These are phyloP conservation scores for Anguilla megastoma DNA, from an alignment of 2,797 vertebrate genomes.

Conservation along the genomic window DNA sequence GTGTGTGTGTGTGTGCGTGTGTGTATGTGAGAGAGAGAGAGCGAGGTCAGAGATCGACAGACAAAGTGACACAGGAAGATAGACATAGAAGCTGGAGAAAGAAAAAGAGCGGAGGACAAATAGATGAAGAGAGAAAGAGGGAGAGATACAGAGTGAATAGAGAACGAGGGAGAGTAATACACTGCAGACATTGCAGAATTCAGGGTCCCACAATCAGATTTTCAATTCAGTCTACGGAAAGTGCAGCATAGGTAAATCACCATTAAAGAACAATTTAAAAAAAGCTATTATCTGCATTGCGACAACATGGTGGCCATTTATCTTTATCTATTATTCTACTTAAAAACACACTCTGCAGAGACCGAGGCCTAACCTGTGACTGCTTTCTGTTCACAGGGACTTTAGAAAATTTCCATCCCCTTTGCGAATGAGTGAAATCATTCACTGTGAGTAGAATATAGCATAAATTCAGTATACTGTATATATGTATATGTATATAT, in stretches of 20 bases:
- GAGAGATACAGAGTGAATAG: neutral
- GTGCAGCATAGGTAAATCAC: neutral
- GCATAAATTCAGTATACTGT: neutral
- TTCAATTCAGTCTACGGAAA: neutral
- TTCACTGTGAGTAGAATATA: neutral
- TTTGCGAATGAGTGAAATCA: neutral
- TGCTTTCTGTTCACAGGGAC: neutral
- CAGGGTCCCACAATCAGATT: slow-evolving; percentile 4
- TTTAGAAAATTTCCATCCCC: neutral
- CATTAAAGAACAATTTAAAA: slow-evolving; percentile 15
- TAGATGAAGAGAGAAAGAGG: neutral
- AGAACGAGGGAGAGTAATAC: neutral
- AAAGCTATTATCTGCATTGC: slow-evolving; percentile 18
- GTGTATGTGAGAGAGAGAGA: neutral
- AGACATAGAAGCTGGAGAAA: neutral
- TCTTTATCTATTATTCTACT: slow-evolving; percentile 5
- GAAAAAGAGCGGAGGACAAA: neutral
- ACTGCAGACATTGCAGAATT: neutral
- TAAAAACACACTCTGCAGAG: neutral
- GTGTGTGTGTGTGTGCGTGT: slow-evolving; percentile 14
- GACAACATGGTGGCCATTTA: slow-evolving; percentile 7
- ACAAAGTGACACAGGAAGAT: neutral
- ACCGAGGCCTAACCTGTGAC: neutral
- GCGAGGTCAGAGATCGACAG: slow-evolving; percentile 12
- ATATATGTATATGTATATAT: too few relatives aligned